Evolutionary conservation across 2,113 vertebrate species (phyloP), one percentile per base, ranked within the genome.

Genomic region (Entosphenus tridentatus): DNA sequence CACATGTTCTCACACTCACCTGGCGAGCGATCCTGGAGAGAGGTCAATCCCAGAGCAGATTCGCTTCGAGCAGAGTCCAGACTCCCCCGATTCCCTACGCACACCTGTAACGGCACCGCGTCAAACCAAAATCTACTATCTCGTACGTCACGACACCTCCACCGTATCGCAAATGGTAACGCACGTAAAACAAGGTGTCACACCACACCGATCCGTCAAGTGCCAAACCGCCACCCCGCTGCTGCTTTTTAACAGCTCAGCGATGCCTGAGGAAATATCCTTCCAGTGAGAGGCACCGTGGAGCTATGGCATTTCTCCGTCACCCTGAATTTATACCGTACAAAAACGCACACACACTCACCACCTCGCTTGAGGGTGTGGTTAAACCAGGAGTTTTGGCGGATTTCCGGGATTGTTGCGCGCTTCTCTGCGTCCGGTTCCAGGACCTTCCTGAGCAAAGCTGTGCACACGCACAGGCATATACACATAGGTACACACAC

Each of bases 381-480:
- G 10, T 16, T 65, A n/a, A 65, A 65, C 21, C 21, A 65, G 21
- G 21, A 18, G 18, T 18, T 18, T 18, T 62, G 18, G 58, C 13
- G 13, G 16, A 62, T 62, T 17, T 62, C 16, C 58, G 58, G 16
- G 58, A 14, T 62, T 62, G 80, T 80, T 73, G 89, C 80, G 57
- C 93, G 79, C 1, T 76, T 73, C 1, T 80, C 71, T 1, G 88
- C 86, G 76, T 77, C 80, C 73, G 89, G 80, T 1, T 80, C 79
- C 71, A 97, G 76, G 69, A 96, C 82, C 76, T 89, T 95, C 71
- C 84, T 86, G 69, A 97, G 81, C 75, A 97, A 75, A 21, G 87
- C 93, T 97, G 65, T 69, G 72, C 39, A 74, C 2, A 21, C n/a
- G 62, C n/a, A 65, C n/a, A 9, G 62, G 62, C 8, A 11, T 9